These are phyloP conservation scores for Stenodera caucasica DNA, from an alignment of 2,888 invertebrate species.

Conservation along the genomic window DNA sequence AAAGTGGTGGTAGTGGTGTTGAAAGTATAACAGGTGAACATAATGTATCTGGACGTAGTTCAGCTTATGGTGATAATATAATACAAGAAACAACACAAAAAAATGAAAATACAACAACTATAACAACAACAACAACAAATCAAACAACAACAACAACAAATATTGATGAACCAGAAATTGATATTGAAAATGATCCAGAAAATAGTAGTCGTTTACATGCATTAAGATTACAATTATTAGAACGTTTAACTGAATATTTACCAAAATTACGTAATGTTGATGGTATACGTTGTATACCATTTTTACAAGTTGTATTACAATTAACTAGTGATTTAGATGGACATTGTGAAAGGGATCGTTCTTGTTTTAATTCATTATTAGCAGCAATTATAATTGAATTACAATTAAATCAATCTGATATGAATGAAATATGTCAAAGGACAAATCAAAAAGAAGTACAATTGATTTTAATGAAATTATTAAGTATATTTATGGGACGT, in stretches of 20 bases:
- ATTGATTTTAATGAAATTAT: constrained; percentile 81
- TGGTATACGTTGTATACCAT: constrained; percentile 86
- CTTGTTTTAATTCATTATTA: constrained; percentile 75
- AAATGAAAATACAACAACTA: constrained; percentile 60
- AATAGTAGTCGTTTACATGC: constrained; percentile 62
- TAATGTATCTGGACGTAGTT: constrained; percentile 88
- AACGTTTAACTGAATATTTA: constrained; percentile 76
- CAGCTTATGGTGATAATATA: constrained; percentile 83
- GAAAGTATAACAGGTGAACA: constrained; percentile 88
- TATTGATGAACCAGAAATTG: constrained; percentile 46
- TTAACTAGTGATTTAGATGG: constrained; percentile 87
- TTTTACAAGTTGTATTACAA: constrained; percentile 88
- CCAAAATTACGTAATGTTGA: constrained; percentile 75
- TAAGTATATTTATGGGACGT: constrained; percentile 81
- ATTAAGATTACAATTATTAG: constrained; percentile 70
- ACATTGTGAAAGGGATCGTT: constrained; percentile 77
- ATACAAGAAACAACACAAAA: constrained; percentile 60
- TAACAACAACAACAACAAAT: constrained; percentile 56
- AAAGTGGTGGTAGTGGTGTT: constrained; percentile 89
- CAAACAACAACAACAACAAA: constrained; percentile 22
- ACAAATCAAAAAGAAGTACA: constrained; percentile 82
- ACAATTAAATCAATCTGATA: constrained; percentile 65
- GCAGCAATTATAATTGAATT: constrained; percentile 72
- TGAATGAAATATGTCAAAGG: constrained; percentile 62
- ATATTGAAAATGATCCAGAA: constrained; percentile 49